These are phyloP conservation scores for Trichechus manatus DNA, from an alignment of 2,113 vertebrate genomes.

Conservation along the genomic window DNA sequence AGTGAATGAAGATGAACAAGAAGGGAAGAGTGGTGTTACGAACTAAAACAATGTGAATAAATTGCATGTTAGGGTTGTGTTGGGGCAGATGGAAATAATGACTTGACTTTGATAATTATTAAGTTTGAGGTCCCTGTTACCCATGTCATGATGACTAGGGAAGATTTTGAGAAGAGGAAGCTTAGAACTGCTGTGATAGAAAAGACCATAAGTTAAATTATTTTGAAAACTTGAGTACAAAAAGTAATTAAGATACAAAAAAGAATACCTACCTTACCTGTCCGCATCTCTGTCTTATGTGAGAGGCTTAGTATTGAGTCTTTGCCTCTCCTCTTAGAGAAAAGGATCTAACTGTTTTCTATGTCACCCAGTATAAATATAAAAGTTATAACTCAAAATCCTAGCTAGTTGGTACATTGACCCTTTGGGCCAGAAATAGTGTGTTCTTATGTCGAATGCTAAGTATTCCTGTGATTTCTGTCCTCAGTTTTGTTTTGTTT, in stretches of 20 bases:
- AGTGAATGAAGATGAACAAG: not conserved
- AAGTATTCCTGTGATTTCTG: not conserved
- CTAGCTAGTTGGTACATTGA: not conserved
- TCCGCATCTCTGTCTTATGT: not conserved
- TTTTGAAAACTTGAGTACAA: not conserved
- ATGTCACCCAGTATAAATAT: not conserved
- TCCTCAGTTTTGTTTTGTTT: not conserved
- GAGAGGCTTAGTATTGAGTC: not conserved
- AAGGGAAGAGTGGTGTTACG: not conserved
- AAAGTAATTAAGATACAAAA: not conserved
- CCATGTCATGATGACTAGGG: not conserved
- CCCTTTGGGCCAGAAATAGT: not conserved
- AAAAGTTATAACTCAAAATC: slow-evolving; percentile 2
- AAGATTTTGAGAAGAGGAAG: not conserved
- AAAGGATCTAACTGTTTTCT: not conserved
- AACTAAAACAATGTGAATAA: not conserved
- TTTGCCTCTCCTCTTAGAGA: not conserved
- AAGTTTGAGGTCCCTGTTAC: not conserved
- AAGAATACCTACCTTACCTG: not conserved
- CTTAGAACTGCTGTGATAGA: not conserved
- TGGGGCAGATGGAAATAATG: not conserved
- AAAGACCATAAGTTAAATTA: not conserved
- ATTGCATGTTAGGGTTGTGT: not conserved
- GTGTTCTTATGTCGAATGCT: not conserved
- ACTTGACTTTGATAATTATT: not conserved